Evolutionary conservation across 2,888 invertebrate genomes (phyloP), one percentile per base, ranked within the genome.

Genomic region (Epinotia bilunana): DNA sequence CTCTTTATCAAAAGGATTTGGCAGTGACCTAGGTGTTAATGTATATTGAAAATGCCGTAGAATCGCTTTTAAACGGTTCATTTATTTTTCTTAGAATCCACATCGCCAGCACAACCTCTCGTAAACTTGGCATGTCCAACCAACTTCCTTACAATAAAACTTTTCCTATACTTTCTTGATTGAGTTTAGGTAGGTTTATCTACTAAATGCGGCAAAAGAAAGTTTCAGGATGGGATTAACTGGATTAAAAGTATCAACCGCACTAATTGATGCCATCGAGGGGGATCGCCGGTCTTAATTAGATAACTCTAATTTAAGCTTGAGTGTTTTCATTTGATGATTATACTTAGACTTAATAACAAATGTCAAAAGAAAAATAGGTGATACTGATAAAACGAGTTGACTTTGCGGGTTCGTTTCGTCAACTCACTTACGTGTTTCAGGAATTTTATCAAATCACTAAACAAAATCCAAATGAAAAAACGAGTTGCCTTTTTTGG

Each of bases 241-340:
- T 55, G 67, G 75, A 75, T 75, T 75, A 75, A 72, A 75, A 72
- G 75, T 75, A 75, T 72, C 75, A 72, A 72, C 65, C 75, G 23
- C 75, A 72, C 75, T 75, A 75, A 75, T 75, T 75, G 75, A 72
- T 75, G 75, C 75, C 61, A 72, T 75, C 67, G 67, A 67, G 75
- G 65, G 71, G 72, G 65, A 67, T 72, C 67, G 61, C 53, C 33
- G 67, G 61, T 28, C 62, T 57, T n/a, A n/a, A n/a, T n/a, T n/a
- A n/a, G 57, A 72, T 28, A 71, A 67, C 57, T 62, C 57, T 72
- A 67, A 75, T 67, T 75, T 72, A 72, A 72, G 72, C 65, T 75
- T 65, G 7, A 65, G 60, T 60, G 20, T 72, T 39, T 67, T 72
- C 39, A 62, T 46, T 67, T 16, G 20, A 9, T 60, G 16, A 68